Evolutionary conservation across 2,113 vertebrate genomes (phyloP).

Genomic region (Etia nguti): DNA sequence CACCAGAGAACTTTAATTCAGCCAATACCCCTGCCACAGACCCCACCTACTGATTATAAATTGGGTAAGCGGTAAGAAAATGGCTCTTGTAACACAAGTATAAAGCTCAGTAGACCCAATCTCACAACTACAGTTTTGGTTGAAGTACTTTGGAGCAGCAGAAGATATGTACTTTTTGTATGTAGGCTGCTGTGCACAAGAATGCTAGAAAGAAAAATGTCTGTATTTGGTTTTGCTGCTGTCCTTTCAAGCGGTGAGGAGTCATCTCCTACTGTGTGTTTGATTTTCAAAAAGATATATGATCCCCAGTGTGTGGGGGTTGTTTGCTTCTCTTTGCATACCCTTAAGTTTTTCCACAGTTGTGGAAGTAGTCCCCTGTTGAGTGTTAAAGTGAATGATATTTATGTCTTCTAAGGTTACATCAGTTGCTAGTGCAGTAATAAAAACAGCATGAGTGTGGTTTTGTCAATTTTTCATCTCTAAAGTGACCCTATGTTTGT

Average conservation of each 20-base stretch:
- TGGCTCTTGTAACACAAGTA: not conserved
- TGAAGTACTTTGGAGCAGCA: not conserved
- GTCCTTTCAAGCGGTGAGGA: not conserved
- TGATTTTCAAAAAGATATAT: not conserved
- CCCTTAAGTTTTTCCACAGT: not conserved
- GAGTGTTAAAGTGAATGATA: not conserved
- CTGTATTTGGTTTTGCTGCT: not conserved
- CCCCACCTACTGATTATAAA: not conserved
- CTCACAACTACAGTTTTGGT: not conserved
- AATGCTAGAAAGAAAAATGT: not conserved
- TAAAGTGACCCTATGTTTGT: not conserved
- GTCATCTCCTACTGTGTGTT: not conserved
- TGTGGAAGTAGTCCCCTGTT: not conserved
- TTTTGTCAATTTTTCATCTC: not conserved
- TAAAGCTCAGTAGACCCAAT: not conserved
- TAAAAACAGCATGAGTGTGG: not conserved
- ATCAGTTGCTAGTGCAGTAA: not conserved
- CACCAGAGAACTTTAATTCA: not conserved
- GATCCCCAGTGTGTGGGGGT: not conserved
- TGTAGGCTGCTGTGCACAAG: not conserved
- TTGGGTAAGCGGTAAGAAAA: not conserved
- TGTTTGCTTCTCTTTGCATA: not conserved
- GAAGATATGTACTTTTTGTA: not conserved
- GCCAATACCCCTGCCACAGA: not conserved
- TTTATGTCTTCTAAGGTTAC: not conserved